phyloP scores from a whole-genome alignment of 2,113 vertebrate genomes.

The Suricata suricatta region DNA sequence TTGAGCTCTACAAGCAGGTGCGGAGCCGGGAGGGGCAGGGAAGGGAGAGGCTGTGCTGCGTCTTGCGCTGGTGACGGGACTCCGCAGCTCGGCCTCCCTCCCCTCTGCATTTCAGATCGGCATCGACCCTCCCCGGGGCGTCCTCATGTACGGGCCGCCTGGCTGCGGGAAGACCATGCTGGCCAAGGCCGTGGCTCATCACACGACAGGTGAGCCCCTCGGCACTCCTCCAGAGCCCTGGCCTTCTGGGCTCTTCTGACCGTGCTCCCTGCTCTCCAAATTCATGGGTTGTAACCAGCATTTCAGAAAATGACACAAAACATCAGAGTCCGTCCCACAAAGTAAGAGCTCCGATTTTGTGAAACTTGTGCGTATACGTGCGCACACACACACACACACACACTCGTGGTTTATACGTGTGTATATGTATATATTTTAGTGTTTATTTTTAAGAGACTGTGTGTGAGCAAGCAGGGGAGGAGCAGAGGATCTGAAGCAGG shows the following conservation, averaged over 20 bases:
- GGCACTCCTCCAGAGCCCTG: accelerated
- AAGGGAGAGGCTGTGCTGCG: not conserved
- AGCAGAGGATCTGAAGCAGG: too few species aligned
- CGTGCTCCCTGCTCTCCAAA: not conserved
- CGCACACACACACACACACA: not conserved
- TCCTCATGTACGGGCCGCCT: slow-evolving; percentile 96
- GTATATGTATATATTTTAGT: not conserved
- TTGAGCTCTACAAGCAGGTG: slow-evolving; percentile 97
- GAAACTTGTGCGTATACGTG: not conserved
- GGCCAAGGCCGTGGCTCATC: slow-evolving; percentile 96
- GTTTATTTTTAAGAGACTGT: too few species aligned
- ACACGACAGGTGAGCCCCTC: slow-evolving; percentile 90
- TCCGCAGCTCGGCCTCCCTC: not conserved
- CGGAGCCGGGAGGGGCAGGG: not conserved
- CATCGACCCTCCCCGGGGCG: slow-evolving; percentile 94
- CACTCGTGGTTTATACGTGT: not conserved
- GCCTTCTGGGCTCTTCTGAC: not conserved
- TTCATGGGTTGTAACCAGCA: not conserved
- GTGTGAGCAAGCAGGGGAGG: too few species aligned
- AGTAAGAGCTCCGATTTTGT: not conserved
- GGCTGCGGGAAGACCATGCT: slow-evolving; percentile 98
- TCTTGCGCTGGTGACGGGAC: accelerated
- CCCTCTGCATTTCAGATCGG: slow-evolving; percentile 87
- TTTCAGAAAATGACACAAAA: slow-evolving; percentile 15
- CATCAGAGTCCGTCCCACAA: not conserved